Base-by-base conservation (phyloP, 2,797 vertebrate species). In the Anabas testudineus region DNA sequence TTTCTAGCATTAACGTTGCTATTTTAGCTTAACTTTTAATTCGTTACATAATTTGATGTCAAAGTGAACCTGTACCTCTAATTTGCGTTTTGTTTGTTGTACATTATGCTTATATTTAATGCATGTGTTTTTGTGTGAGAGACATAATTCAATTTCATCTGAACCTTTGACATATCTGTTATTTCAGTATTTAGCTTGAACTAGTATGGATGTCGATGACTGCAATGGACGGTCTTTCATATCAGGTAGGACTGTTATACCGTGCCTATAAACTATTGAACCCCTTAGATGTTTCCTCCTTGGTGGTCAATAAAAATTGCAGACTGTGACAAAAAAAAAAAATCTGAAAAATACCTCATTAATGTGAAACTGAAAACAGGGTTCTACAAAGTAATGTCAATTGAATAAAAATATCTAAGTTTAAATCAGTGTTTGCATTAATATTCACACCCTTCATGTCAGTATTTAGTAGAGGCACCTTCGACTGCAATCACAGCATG, bases 131-230 rank as follows among this genome's bases (percentile, higher is more conserved):
- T 22, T 39, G 16, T 49, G 7, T 59, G 2, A 36, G 34, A 67
- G 12, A 22, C 5, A 42, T 13, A 21, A 39, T 45, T 49, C 8
- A 60, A 13, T 49, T 18, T 54, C 21, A 48, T 24, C 5, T 18
- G 67, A 37, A 63, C 21, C 18, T 66, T 16, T 77, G 37, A 34
- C 39, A 42, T 52, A 42, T 67, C 53, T 91, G 62, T 82, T 46
- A 71, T 90, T 91, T 92, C 81, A 89, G 79, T 87, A 93, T 94
- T 94, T 87, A 88, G 85, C 78, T 76, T 87, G 86, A 91, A 89
- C 88, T 91, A 97, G 91, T 87, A 99, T 99, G 97, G 97, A 98
- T 91, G 93, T 94, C 91, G 97, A 99, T 83, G 97, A 98, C 93
- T 97, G 95, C 92, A 98, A 97, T 94, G 97, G 95, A 83, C 96